Base-by-base conservation (phyloP, 2,797 vertebrate genomes). In the Mycteria americana region DNA sequence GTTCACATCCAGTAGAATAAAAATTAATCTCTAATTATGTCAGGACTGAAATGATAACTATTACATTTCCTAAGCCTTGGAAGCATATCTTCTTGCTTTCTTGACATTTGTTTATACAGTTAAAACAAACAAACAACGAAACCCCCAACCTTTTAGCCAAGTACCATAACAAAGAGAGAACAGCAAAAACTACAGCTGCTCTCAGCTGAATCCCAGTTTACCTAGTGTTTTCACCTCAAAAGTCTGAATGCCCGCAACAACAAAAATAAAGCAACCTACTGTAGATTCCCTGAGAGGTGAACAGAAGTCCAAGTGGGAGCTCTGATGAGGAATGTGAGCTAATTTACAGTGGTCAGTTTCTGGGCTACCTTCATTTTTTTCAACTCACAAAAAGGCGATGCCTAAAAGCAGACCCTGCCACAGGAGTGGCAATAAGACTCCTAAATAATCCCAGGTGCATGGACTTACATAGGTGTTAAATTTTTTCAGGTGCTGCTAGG, bases 131-230 rank as follows among this genome's bases (percentile, higher is more conserved):
- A 64, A 85, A 67, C 56, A 89, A 67, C 11, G 68, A 73, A 74
- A 30, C 0, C 4, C 3, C 15, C n/a, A 86, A 51, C 27, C 35
- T 87, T 94, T 73, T 48, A 83, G 65, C 72, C 56, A 83, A 83
- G 30, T 57, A 33, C 33, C 10, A 3, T 54, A 78, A 83, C 35
- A 82, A 88, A 69, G 28, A 67, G 51, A 65, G 33, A 65, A 87
- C 6, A 78, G 48, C 22, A 7, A 91, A 92, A 95, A 35, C 83
- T 85, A 84, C 79, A 90, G 56, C 50, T 86, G 82, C 46, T 88
- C 74, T 13, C 10, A 75, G 81, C 6, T 63, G 64, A 86, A 86
- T 67, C 69, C 11, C 10, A 91, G 41, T 74, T 88, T 65, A 37
- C 56, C 35, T 30, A 18, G 51, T 18, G 18, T n/a, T 89, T 82